phyloP scores from a whole-genome alignment of 2,113 vertebrate species.

The Boulengeromyrus knoepffleri region DNA sequence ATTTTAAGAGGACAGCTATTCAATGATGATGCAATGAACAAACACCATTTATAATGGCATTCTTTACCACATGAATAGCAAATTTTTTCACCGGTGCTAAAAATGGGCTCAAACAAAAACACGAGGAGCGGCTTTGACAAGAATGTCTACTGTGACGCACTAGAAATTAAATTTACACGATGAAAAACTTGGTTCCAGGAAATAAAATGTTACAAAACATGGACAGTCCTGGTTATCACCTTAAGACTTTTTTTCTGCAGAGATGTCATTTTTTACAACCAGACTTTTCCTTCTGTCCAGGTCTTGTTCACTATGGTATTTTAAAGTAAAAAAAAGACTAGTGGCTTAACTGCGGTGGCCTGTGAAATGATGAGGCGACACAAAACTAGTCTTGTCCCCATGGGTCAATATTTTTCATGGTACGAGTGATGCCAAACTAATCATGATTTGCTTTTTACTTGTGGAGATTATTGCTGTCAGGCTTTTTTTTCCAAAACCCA shows the following conservation, averaged over 20 bases:
- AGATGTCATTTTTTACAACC: background rate
- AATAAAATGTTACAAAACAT: background rate
- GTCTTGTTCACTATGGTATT: background rate
- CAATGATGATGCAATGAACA: background rate
- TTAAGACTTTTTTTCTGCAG: background rate
- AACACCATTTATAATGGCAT: background rate
- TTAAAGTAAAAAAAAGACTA: background rate
- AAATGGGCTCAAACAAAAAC: background rate
- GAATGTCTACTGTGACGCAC: background rate
- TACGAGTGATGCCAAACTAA: background rate
- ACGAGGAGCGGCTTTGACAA: background rate
- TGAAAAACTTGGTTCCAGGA: background rate
- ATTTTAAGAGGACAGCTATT: background rate
- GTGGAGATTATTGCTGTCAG: constrained; percentile 12
- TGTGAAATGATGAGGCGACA: background rate
- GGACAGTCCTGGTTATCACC: background rate
- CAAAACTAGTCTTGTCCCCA: background rate
- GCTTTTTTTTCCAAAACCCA: background rate
- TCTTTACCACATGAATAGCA: background rate
- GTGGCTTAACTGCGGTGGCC: background rate
- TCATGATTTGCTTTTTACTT: background rate
- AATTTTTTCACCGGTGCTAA: background rate
- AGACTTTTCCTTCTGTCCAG: background rate
- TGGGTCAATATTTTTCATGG: background rate
- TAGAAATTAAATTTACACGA: background rate